Conservation (phyloP, 2,113 vertebrate genomes). For the Brachypodius melanocephalos region DNA sequence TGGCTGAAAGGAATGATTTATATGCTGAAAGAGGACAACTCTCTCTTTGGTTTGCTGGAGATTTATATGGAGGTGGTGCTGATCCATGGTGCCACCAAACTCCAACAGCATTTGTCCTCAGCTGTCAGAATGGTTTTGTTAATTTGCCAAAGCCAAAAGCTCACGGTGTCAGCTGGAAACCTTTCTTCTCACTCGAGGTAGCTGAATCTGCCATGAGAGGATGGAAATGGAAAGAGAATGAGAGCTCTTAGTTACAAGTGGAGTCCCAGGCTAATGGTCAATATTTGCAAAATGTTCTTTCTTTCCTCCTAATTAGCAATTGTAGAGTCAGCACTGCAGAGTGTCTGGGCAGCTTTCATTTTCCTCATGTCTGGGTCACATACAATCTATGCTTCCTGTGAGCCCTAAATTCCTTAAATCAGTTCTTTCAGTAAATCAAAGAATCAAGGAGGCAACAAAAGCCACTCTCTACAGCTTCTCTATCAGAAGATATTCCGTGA, state of each 20-base stretch:
- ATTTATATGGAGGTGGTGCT: too few species aligned
- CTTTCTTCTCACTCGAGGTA: too few species aligned
- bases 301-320: background rate
- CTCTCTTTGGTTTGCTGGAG: too few species aligned
- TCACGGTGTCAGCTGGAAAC: too few species aligned
- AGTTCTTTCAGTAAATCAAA: background rate
- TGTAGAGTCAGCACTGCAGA: background rate
- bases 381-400: background rate
- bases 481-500: background rate
- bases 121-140: too few species aligned
- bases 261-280: background rate
- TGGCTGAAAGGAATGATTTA: too few species aligned
- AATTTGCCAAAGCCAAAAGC: too few species aligned
- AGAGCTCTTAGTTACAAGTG: background rate
- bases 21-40: too few species aligned
- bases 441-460: background rate
- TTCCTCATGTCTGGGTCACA: background rate
- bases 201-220: too few species aligned
- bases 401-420: background rate
- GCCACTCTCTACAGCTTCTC: background rate
- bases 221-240: background rate
- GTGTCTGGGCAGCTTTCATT: background rate
- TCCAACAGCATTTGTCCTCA: too few species aligned
- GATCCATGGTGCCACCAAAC: too few species aligned
- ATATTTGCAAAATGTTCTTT: background rate